Base-by-base conservation (phyloP, 2,797 vertebrate genomes). In the Esox masquinongy region DNA sequence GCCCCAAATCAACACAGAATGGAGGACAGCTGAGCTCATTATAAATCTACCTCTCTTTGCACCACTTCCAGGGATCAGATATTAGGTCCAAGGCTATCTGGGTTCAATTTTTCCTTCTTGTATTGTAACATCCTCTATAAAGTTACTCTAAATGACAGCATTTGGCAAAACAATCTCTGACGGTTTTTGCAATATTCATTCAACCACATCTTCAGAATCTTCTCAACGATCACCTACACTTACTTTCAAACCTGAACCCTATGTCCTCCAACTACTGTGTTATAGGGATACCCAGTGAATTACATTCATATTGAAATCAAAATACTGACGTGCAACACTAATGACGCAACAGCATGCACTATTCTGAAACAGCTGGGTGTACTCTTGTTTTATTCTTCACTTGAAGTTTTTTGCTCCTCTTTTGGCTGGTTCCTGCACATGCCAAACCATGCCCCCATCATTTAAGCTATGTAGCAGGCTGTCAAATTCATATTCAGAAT, bases 21-120 rank as follows among this genome's bases (percentile, higher is more conserved):
- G 26, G 8, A 72, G 74, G 59, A 70, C 74, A 53, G 77, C 53
- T 3, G n/a, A 83, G 78, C 87, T 86, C 83, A 82, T 83, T 88
- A 79, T 82, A 84, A 83, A 82, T 71, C 76, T 36, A 53, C 39
- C 2, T 75, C 76, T 80, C 74, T 26, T 19, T 73, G 64, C 64
- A 76, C 34, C 66, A n/a, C 14, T 31, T 5, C 24, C 22, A 64
- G 12, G 24, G 63, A 31, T 64, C 24, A 31, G 2, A 64, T 64
- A 7, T 66, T 31, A 17, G 63, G 63, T 31, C 2, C 15, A 31
- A 12, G 14, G 61, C 61, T 64, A 9, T 31, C 4, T 64, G 24
- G 39, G 39, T 64, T 29, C 1, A 64, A 14, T 29, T 31, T 64
- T 64, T 26, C 14, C 26, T 15, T 14, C 14, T 34, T 19, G 6